These are phyloP conservation scores for Tarsius wallacei DNA, from an alignment of 2,797 vertebrate genomes.

Conservation along the genomic window DNA sequence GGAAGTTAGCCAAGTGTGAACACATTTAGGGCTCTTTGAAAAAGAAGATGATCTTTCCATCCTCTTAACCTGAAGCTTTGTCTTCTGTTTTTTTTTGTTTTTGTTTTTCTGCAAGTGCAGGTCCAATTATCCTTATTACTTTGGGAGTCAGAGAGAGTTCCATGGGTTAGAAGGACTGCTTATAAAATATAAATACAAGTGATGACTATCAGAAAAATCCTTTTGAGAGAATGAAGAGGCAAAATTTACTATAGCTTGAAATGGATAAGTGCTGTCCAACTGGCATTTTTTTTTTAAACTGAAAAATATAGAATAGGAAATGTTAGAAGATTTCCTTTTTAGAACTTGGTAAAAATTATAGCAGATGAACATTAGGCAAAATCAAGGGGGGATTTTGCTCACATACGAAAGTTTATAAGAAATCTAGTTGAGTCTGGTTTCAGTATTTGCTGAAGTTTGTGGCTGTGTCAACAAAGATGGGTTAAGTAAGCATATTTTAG, in stretches of 20 bases:
- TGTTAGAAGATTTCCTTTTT: slow-evolving; percentile 81
- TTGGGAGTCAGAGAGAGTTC: slow-evolving; percentile 3
- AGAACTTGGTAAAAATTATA: slow-evolving; percentile 81
- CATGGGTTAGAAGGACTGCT: slow-evolving; percentile 54
- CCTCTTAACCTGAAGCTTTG: background rate
- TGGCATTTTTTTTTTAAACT: slow-evolving; percentile 58
- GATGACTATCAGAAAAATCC: slow-evolving; percentile 55
- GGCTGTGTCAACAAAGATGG: slow-evolving; percentile 87
- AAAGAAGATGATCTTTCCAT: background rate
- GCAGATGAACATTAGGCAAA: slow-evolving; percentile 85
- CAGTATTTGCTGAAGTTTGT: slow-evolving; percentile 87
- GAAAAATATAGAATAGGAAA: slow-evolving; percentile 82
- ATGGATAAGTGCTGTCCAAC: slow-evolving; percentile 75
- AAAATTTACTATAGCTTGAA: slow-evolving; percentile 65
- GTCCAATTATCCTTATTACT: background rate
- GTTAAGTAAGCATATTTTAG: slow-evolving; percentile 88
- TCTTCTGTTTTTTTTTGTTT: slow-evolving; percentile 2
- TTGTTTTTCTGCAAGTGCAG: background rate
- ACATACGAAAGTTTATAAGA: slow-evolving; percentile 84
- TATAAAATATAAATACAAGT: slow-evolving; percentile 43
- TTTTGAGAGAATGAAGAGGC: slow-evolving; percentile 69
- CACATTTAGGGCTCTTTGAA: background rate
- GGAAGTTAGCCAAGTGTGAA: background rate
- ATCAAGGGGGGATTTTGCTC: slow-evolving; percentile 84
- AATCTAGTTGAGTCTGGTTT: slow-evolving; percentile 86